Percentiles rank a stretch among this genome's conserved stretches.
These are phyloP conservation scores for Polymixis lichenea DNA, from an alignment of 2,888 invertebrate species.

Conservation along the genomic window DNA sequence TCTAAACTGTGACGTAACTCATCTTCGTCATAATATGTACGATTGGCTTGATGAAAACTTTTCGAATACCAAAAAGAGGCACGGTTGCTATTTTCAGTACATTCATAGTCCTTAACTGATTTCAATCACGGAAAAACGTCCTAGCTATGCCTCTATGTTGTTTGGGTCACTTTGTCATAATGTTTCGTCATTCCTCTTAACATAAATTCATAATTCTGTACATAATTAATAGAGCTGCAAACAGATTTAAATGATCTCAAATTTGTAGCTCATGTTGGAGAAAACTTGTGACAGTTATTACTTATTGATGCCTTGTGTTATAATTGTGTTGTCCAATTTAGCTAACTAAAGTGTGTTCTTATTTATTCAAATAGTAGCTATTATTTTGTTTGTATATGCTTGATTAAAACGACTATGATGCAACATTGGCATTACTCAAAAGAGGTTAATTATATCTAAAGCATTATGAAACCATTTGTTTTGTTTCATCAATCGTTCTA, in stretches of 20 bases:
- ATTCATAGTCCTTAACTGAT: background rate
- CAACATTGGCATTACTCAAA: constrained; percentile 13
- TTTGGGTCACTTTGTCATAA: constrained; percentile 14
- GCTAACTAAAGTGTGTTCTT: constrained; percentile 3
- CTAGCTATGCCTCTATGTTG: background rate
- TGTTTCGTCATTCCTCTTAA: constrained; percentile 16
- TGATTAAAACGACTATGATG: constrained; percentile 17
- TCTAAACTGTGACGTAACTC: too few relatives aligned
- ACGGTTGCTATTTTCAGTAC: background rate
- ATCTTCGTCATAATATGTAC: too few relatives aligned
- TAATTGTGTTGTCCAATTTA: constrained; percentile 5
- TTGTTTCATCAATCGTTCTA: constrained; percentile 20
- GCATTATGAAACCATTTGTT: constrained; percentile 37
- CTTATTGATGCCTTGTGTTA: constrained; percentile 7
- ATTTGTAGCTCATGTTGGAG: background rate
- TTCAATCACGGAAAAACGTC: background rate
- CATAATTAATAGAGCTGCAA: constrained; percentile 26
- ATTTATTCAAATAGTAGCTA: background rate
- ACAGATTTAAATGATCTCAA: constrained; percentile 16
- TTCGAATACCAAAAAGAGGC: background rate
- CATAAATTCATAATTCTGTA: constrained; percentile 2
- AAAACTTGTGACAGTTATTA: constrained; percentile 8
- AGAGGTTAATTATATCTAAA: constrained; percentile 39
- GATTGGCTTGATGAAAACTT: background rate
- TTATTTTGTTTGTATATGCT: constrained; percentile 5